Percentiles rank a stretch among this genome's conserved stretches.
phyloP scores from a whole-genome alignment of 2,113 vertebrate species.

The Heloderma charlesbogerti region DNA sequence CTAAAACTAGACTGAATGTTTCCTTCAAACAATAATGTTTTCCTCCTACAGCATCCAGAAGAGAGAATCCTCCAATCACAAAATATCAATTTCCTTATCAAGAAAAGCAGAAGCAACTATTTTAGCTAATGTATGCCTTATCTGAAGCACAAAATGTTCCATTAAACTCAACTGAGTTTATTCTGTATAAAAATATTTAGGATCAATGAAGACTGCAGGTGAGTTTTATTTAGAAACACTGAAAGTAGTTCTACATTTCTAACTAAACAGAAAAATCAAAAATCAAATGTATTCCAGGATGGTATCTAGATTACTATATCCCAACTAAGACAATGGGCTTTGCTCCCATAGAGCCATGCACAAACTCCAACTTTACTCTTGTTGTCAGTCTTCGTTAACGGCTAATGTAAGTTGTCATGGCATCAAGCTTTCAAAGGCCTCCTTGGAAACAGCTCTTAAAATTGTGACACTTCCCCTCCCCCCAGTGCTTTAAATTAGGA shows the following conservation, averaged over 20 bases:
- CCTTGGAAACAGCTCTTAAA: neutral
- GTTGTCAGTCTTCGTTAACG: neutral
- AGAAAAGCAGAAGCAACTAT: neutral
- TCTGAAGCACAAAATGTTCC: neutral
- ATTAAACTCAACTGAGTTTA: neutral
- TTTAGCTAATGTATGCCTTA: neutral
- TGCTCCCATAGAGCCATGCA: neutral
- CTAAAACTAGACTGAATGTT: neutral
- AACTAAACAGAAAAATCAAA: neutral
- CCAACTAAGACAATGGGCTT: neutral
- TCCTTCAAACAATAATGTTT: neutral
- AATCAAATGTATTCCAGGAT: neutral
- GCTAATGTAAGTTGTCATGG: neutral
- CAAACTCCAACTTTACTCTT: neutral
- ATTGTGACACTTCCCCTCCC: neutral
- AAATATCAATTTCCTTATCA: neutral
- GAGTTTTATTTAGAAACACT: neutral
- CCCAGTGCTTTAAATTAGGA: neutral
- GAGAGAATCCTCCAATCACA: neutral
- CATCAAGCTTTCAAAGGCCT: conserved; percentile 15
- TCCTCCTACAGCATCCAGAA: neutral
- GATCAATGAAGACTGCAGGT: neutral
- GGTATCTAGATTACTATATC: neutral
- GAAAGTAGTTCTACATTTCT: neutral
- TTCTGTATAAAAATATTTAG: neutral